Evolutionary conservation across 2,113 vertebrate genomes (phyloP).

Genomic region (Menura novaehollandiae): DNA sequence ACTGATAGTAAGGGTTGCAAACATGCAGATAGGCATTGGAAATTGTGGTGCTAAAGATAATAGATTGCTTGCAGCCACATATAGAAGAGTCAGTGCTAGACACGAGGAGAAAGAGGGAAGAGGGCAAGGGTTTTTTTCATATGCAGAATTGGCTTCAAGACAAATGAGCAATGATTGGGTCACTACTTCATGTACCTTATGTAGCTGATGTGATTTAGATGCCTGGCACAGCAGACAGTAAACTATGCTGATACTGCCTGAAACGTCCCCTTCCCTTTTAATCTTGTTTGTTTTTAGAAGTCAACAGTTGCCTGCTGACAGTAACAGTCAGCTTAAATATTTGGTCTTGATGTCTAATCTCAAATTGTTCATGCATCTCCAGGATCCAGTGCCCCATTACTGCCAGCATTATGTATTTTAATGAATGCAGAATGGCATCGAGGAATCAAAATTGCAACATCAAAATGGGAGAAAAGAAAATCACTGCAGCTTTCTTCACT

Average conservation of each 20-base stretch:
- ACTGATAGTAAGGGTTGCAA: not conserved
- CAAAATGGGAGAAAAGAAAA: conserved; percentile 19
- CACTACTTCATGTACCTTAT: not conserved
- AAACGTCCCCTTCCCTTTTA: conserved; percentile 44
- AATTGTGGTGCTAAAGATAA: not conserved
- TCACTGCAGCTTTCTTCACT: conserved; percentile 54
- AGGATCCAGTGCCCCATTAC: conserved; percentile 54
- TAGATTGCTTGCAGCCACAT: not conserved
- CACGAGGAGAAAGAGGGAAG: not conserved
- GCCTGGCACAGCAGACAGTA: conserved; percentile 20
- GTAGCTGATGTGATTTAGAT: conserved; percentile 5
- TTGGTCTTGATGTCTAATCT: conserved; percentile 53
- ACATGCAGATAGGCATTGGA: not conserved
- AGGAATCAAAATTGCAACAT: conserved; percentile 64
- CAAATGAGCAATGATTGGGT: conserved; percentile 1
- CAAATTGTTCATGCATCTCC: conserved; percentile 52
- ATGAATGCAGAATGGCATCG: conserved; percentile 45
- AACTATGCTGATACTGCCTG: conserved; percentile 41
- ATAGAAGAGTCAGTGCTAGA: not conserved
- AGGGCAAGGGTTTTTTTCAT: not conserved
- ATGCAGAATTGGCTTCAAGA: not conserved
- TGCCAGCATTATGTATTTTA: conserved; percentile 67
- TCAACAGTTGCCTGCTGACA: conserved; percentile 46
- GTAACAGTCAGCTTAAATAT: conserved; percentile 54
- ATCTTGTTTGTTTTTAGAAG: conserved; percentile 62